Percentiles rank a stretch among this genome's conserved stretches.
These are phyloP conservation scores for Sitophilus oryzae DNA, from an alignment of 1,140 invertebrate genomes.

Conservation along the genomic window DNA sequence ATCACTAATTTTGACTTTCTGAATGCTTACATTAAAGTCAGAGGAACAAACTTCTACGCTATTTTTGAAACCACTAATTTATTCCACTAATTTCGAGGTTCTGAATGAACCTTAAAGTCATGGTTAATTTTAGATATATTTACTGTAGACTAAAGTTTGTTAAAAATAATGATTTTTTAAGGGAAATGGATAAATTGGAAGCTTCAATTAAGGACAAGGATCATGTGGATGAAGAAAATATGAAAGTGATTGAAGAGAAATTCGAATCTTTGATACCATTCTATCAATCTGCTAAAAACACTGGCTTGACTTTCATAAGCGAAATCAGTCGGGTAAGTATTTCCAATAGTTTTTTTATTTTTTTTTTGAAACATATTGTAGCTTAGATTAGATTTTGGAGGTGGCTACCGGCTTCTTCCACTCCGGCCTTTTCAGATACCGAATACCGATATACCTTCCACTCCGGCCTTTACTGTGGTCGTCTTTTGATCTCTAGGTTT, in stretches of 20 bases:
- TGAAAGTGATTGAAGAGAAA: slow-evolving; percentile 53
- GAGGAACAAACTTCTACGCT: no score
- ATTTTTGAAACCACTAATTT: no score
- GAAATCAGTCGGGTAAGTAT: slow-evolving; percentile 54
- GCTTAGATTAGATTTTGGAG: no score
- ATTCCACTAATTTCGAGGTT: no score
- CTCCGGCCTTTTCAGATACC: no score
- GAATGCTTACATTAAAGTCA: no score
- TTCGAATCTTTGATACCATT: slow-evolving; percentile 57
- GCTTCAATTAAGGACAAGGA: slow-evolving; percentile 45
- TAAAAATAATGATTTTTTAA: slow-evolving; percentile 6
- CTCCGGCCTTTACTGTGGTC: no score
- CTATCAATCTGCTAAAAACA: slow-evolving; percentile 54
- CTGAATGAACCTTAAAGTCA: no score
- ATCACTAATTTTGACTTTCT: no score
- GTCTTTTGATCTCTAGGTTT: no score
- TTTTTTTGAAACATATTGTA: no score
- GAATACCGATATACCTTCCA: no score
- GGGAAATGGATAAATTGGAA: slow-evolving; percentile 63
- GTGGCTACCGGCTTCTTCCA: not conserved
- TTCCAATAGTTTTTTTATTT: not conserved
- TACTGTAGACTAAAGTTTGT: not conserved
- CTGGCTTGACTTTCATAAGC: slow-evolving; percentile 64
- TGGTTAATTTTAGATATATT: not conserved
- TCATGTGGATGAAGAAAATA: slow-evolving; percentile 49